Evolutionary conservation across 1,140 invertebrate species (phyloP).

Genomic region (Argopecten irradians): DNA sequence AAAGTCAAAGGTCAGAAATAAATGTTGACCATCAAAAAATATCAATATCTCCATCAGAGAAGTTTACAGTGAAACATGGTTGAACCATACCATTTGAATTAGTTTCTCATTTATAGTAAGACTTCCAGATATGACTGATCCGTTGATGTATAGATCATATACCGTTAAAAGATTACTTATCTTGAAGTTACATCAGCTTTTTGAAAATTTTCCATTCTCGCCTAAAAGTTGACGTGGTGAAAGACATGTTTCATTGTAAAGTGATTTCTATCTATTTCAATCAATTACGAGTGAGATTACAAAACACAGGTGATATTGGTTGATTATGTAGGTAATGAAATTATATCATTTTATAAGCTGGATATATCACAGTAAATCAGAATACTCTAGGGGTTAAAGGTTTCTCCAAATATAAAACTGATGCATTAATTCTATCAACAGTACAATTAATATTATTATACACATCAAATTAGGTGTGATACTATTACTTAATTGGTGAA

Average conservation of each 20-base stretch:
- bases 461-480: neutral
- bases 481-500: neutral
- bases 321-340: neutral
- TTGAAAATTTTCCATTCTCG: too few relatives aligned
- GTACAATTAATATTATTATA: neutral
- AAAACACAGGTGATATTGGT: neutral
- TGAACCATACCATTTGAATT: neutral
- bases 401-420: too few relatives aligned
- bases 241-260: neutral
- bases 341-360: too few relatives aligned
- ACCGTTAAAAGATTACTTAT: neutral
- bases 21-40: neutral
- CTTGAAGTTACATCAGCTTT: too few relatives aligned
- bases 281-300: too few relatives aligned
- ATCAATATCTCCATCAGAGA: neutral
- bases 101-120: too few relatives aligned
- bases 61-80: neutral
- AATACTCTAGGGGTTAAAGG: too few relatives aligned
- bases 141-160: neutral
- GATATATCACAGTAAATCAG: too few relatives aligned
- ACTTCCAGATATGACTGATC: neutral
- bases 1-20: neutral
- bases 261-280: neutral
- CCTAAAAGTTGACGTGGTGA: too few relatives aligned
- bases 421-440: too few relatives aligned